phyloP scores from a whole-genome alignment of 30 jellyfish, hydroid and myxozoan genomes.

The Hydra vulgaris region DNA sequence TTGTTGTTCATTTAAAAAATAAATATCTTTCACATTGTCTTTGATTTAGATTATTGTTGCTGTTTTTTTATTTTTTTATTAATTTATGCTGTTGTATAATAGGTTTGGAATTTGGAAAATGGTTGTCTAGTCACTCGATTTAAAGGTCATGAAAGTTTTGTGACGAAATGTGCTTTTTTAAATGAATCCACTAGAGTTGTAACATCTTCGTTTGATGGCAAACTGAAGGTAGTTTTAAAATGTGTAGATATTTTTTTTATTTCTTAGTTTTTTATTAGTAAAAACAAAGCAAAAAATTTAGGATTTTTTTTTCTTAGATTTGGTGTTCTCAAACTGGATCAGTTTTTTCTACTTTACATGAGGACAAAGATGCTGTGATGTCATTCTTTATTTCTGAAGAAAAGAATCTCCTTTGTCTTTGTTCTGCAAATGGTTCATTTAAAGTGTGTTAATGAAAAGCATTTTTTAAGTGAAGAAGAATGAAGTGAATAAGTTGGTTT shows the following conservation, averaged over 20 bases:
- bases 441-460: slow-evolving; percentile 27
- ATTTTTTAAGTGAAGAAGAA: background rate
- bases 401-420: slow-evolving; percentile 31
- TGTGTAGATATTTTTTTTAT: background rate
- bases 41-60: no score
- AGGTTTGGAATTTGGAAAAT: slow-evolving; percentile 11
- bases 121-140: slow-evolving; percentile 6
- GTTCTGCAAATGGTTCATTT: slow-evolving; percentile 67
- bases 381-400: slow-evolving; percentile 53
- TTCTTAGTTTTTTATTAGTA: background rate
- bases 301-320: slow-evolving; percentile 27
- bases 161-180: slow-evolving; percentile 35
- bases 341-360: slow-evolving; percentile 37
- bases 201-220: slow-evolving; percentile 61
- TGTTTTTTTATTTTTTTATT: no score
- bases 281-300: background rate
- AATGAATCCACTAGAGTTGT: slow-evolving; percentile 9
- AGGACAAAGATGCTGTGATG: slow-evolving; percentile 40
- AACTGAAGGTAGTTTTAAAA: slow-evolving; percentile 34
- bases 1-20: no score
- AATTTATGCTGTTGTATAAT: no score
- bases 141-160: slow-evolving; percentile 29
- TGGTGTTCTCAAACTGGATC: slow-evolving; percentile 56
- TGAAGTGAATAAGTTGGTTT: background rate
- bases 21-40: no score